phyloP scores from a whole-genome alignment of 2,888 invertebrate genomes.

The Megamerina dolium region DNA sequence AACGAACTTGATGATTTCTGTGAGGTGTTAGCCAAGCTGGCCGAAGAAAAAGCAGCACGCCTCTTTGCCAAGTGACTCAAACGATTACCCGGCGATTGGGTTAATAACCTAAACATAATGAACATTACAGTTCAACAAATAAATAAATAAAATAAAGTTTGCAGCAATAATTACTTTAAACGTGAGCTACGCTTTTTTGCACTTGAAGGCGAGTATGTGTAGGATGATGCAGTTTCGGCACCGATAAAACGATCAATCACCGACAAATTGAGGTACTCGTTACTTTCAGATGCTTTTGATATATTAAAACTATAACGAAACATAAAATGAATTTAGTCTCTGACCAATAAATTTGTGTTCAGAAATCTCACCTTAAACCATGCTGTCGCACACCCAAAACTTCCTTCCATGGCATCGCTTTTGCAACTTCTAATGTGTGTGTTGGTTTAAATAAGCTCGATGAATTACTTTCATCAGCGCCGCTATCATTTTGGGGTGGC shows the following conservation, averaged over 20 bases:
- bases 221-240: slow-evolving; percentile 64
- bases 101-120: slow-evolving; percentile 27
- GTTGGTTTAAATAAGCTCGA: slow-evolving; percentile 36
- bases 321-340: neutral
- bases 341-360: slow-evolving; percentile 26
- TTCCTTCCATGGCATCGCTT: slow-evolving; percentile 55
- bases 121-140: neutral
- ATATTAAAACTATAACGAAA: slow-evolving; percentile 61
- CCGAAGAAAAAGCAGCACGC: slow-evolving; percentile 69
- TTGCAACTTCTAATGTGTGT: slow-evolving; percentile 36
- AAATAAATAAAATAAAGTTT: neutral
- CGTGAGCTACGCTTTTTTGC: slow-evolving; percentile 59
- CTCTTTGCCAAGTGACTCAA: slow-evolving; percentile 71
- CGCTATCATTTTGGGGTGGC: neutral
- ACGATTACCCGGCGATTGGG: slow-evolving; percentile 68
- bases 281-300: slow-evolving; percentile 62
- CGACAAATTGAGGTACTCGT: slow-evolving; percentile 60
- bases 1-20: slow-evolving; percentile 40
- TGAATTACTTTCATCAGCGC: neutral
- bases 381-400: slow-evolving; percentile 59
- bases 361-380: slow-evolving; percentile 62
- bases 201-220: slow-evolving; percentile 53
- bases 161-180: slow-evolving; percentile 48
- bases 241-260: slow-evolving; percentile 68
- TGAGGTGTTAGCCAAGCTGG: slow-evolving; percentile 53